Evolutionary conservation across 2,797 vertebrate genomes (phyloP), one percentile per base, ranked within the genome.

Genomic region (Sebastes trivittatus): DNA sequence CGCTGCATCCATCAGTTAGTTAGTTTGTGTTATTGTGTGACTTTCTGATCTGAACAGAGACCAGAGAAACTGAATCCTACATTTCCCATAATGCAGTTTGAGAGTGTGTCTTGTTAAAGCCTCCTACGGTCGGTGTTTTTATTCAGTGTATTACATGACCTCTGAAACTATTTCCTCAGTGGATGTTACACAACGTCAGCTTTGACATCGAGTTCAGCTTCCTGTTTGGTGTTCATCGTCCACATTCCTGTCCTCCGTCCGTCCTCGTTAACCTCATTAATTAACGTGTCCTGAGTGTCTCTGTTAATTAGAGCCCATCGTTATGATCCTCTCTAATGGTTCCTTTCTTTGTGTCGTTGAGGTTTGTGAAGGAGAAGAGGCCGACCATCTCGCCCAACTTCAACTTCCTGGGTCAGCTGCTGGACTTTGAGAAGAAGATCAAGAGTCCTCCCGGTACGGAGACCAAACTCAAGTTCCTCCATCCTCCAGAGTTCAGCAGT

Each of bases 351-450:
- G 42, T 46, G 6, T 16, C 42, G 18, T 22, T 20, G 84, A 99
- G 98, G 92, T 99, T 99, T 42, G 98, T 99, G 78, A 99, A 99
- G 95, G 98, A 99, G 92, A 99, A 99, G 84, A 93, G 98, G 49
- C 98, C 98, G 0, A 98, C 98, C 80, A 99, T 99, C 93, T 99
- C 98, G 2, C 98, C 98, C 0, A 99, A 99, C 95, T 99, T 99
- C 83, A 99, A 99, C 91, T 99, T 99, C 81, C 95, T 99, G 92
- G 98, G 98, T 77, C 98, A 99, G 85, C 96, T 99, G 72, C 91
- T 99, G 83, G 98, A 99, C 92, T 99, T 99, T 2, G 98, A 99
- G 93, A 99, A 97, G 80, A 98, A 96, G 90, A 96, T 99, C 22
- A 97, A 97, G 87, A 93, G 77, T 80, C 95, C 95, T 63, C 80